Conservation (phyloP, 2,113 vertebrate species). For the Gymnorhina tibicen region DNA sequence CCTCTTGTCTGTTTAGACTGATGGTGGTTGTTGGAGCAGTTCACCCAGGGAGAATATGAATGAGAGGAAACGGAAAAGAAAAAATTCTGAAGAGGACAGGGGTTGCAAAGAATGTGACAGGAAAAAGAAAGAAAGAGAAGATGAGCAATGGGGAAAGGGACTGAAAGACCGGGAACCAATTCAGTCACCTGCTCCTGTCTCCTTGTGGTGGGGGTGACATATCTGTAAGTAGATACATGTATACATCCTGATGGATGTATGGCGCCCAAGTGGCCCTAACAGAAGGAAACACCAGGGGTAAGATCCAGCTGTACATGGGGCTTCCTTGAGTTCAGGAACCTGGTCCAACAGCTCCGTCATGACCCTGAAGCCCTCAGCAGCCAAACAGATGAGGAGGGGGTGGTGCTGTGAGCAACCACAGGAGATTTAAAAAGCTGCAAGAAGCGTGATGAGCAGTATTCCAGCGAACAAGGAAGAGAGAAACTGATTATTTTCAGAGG, state of each 20-base stretch:
- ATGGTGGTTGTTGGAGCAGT: neutral
- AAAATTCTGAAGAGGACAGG: neutral
- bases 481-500: neutral
- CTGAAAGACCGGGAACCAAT: neutral
- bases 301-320: neutral
- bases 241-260: neutral
- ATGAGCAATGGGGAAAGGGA: neutral
- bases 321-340: neutral
- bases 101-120: neutral
- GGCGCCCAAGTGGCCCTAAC: neutral
- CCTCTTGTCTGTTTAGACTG: neutral
- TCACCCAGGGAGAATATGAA: neutral
- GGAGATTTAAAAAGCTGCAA: neutral
- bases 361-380: neutral
- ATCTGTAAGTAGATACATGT: neutral
- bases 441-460: neutral
- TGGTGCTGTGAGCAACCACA: neutral
- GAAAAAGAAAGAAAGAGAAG: neutral
- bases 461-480: neutral
- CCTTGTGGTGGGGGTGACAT: accelerated
- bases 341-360: neutral
- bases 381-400: neutral
- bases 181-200: neutral
- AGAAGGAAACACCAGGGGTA: neutral
- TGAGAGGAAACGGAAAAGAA: neutral